Base-by-base conservation (phyloP, 2,113 vertebrate species). In the Solea solea region DNA sequence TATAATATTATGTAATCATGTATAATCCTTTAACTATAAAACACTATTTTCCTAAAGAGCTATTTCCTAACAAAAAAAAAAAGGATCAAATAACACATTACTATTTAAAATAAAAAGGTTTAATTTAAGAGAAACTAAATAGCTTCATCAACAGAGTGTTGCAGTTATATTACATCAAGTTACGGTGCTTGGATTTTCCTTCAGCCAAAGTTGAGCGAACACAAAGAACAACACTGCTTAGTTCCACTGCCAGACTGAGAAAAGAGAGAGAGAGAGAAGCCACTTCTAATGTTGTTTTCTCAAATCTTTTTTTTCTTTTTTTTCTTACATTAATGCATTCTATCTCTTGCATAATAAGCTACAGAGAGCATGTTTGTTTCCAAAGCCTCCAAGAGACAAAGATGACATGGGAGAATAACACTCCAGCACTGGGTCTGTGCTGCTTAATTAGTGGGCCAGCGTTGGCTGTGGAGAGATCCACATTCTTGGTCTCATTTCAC, bases 381-480 rank as follows among this genome's bases (percentile, higher is more conserved):
- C 60, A 64, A 78, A 72, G 74, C 72, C 59, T 86, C 61, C 13
- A 1, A 77, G 77, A 76, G 76, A 83, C 58, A 74, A 74, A 79
- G 64, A 76, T 58, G 75, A 72, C 74, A 67, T 5, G 52, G 40
- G 72, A 79, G 69, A 61, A 71, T 25, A 64, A 55, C 64, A 58
- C 80, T 81, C 72, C 65, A 59, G 63, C 21, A 56, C 67, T 41
- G 1, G 58, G 46, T 42, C 76, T 27, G 44, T 7, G 51, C 62
- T 15, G 66, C 54, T 74, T 86, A 81, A 89, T 88, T 85, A 88
- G 84, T 58, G 8, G 72, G 40, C 56, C 55, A 1, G 27, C 5
- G 64, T 34, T 34, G 34, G 34, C 5, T 34, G 34, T 34, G 34
- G 14, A 72, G 57, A 64, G 53, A 65, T 49, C 74, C 15, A 21